Conservation (phyloP, 1,140 invertebrate species). For the Cataglyphis hispanica region DNA sequence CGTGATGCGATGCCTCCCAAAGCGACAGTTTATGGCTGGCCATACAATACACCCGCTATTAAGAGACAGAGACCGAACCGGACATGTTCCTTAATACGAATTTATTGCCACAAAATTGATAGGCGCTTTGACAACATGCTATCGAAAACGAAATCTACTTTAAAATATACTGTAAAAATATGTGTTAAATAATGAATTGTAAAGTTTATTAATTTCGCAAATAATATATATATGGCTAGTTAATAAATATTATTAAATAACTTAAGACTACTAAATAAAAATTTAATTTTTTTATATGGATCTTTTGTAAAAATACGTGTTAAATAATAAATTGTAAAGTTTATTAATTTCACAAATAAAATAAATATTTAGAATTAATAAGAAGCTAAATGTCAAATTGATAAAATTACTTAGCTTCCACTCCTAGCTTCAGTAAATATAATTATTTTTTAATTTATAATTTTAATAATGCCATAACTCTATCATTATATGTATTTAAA, state of each 20-base stretch:
- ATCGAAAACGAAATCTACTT: neutral
- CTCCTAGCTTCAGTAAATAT: too few relatives aligned
- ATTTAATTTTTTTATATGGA: too few relatives aligned
- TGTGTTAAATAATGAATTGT: too few relatives aligned
- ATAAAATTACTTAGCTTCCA: too few relatives aligned
- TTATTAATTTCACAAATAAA: too few relatives aligned
- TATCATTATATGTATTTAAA: neutral
- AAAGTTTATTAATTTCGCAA: too few relatives aligned
- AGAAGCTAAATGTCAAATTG: too few relatives aligned
- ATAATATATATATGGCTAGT: too few relatives aligned
- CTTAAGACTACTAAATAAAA: neutral
- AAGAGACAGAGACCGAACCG: constrained; percentile 60
- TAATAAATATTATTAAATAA: neutral
- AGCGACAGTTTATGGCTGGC: constrained; percentile 70
- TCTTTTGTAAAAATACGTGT: too few relatives aligned
- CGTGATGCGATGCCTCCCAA: constrained; percentile 66
- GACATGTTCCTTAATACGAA: constrained; percentile 71
- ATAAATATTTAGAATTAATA: too few relatives aligned
- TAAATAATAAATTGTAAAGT: too few relatives aligned
- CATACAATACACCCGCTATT: constrained; percentile 67
- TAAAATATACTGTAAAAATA: too few relatives aligned
- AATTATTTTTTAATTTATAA: neutral
- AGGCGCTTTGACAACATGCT: neutral
- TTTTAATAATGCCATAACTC: neutral
- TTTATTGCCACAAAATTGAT: constrained; percentile 59